Evolutionary conservation across 2,113 vertebrate genomes (phyloP), one percentile per base, ranked within the genome.

Genomic region (Apaloderma vittatum): DNA sequence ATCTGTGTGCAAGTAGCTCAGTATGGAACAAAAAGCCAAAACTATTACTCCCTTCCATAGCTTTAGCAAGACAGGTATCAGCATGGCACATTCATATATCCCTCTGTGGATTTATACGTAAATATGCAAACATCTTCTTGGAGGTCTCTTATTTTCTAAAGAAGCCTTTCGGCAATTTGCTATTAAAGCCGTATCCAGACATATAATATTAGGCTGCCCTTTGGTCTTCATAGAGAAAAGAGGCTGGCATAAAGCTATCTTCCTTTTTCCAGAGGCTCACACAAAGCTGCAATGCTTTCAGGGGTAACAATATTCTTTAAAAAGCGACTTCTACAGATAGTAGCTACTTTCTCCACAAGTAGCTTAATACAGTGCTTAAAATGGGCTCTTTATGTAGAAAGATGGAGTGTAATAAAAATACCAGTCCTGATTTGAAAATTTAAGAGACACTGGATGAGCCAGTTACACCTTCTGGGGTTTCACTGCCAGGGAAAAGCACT

Each of bases 91-190:
- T 75, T 83, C 92, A 58, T 77, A 79, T 29, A 96, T 52, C 67
- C 68, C 52, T 90, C 79, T 15, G 17, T 74, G 91, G 77, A 89
- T 94, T 96, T 92, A 87, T 81, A 92, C 52, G 88, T 92, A 97
- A 97, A 94, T 89, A 93, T 68, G 77, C 71, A 95, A 94, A 77
- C 76, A 74, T 87, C 96, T 76, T 76, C 88, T 51, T 74, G 91
- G 79, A 96, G 76, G 83, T 89, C 76, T 97, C 86, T 43, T 77
- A 74, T 86, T 97, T 94, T 93, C 62, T 58, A 65, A 92, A 88
- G 88, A 77, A 12, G n/a, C 30, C 79, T 75, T 94, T 89, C 92
- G 90, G 79, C 90, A 92, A 94, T 93, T 95, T 84, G 40, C 68
- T 95, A 49, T 89, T 88, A 96, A 92, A 94, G 67, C 88, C 93